Percentiles rank a stretch among this genome's conserved stretches.
phyloP scores from a whole-genome alignment of 2,797 vertebrate species.

The Todus mexicanus region DNA sequence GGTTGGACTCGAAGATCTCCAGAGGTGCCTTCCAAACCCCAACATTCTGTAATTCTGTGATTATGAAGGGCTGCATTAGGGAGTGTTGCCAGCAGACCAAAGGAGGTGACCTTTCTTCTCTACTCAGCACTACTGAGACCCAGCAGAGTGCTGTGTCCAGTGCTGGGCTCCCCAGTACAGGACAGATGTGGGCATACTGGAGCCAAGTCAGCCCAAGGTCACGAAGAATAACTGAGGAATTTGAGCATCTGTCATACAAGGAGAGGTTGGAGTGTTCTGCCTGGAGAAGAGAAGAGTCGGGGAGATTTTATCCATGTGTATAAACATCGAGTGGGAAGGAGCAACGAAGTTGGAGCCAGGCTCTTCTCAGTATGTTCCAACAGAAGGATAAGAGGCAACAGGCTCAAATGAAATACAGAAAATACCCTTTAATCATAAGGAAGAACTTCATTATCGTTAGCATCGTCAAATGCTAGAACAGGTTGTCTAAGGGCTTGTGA shows the following conservation, averaged over 20 bases:
- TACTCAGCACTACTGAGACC: not conserved
- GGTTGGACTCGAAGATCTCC: no score
- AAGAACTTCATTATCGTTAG: not conserved
- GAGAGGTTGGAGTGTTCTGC: not conserved
- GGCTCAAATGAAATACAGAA: not conserved
- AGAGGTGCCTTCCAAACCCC: no score
- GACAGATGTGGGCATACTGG: not conserved
- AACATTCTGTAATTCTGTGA: no score
- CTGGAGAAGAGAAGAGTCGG: not conserved
- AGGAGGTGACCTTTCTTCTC: not conserved
- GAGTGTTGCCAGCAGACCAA: not conserved
- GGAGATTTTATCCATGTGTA: not conserved
- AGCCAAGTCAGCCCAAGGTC: not conserved
- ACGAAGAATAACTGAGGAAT: not conserved
- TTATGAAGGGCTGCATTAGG: not conserved
- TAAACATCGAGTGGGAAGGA: not conserved
- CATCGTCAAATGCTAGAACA: not conserved
- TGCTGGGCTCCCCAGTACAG: not conserved
- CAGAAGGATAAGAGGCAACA: not conserved
- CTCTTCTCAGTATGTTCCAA: not conserved
- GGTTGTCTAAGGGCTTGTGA: not conserved
- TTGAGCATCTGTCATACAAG: not conserved
- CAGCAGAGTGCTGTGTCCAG: not conserved
- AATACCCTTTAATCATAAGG: not conserved
- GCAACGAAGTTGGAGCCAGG: not conserved